A percentile compares a stretch with the other conserved stretches of the same genome.
Conservation (phyloP, 2,113 vertebrate genomes). For the Gnathonemus echidnorhynchus region DNA sequence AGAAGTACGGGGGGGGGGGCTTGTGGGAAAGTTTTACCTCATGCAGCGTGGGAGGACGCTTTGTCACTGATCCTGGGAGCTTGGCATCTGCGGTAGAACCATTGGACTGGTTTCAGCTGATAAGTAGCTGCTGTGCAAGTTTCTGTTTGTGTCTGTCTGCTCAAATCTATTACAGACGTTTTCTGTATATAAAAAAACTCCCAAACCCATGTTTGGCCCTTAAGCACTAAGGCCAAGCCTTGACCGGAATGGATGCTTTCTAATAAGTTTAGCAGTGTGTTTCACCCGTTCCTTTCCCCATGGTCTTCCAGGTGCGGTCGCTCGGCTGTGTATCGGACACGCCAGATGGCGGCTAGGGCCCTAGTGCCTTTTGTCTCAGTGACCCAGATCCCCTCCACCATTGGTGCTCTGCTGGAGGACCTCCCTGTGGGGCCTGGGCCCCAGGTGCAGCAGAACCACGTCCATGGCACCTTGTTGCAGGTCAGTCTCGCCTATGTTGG, state of each 20-base stretch:
- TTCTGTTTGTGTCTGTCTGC: not conserved
- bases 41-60: not conserved
- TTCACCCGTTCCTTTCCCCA: not conserved
- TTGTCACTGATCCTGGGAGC: not conserved
- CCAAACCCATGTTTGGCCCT: not conserved
- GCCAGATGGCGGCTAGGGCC: conserved; percentile 82
- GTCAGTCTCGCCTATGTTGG: conserved; percentile 46
- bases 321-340: conserved; percentile 77
- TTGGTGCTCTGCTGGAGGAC: conserved; percentile 57
- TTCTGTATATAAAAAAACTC: not conserved
- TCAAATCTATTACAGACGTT: not conserved
- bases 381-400: conserved; percentile 63
- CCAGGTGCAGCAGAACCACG: conserved; percentile 67
- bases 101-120: not conserved
- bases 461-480: conserved; percentile 85
- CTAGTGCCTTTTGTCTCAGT: conserved; percentile 80
- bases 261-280: not conserved
- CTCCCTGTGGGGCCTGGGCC: conserved; percentile 61
- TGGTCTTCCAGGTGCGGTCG: conserved; percentile 65
- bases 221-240: not conserved
- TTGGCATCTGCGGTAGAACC: not conserved
- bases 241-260: not conserved
- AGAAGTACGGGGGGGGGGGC: not conserved
- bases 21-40: not conserved
- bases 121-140: not conserved